Evolutionary conservation across 2,888 invertebrate genomes (phyloP), one percentile per base, ranked within the genome.

Genomic region (Amaurobius ferox): DNA sequence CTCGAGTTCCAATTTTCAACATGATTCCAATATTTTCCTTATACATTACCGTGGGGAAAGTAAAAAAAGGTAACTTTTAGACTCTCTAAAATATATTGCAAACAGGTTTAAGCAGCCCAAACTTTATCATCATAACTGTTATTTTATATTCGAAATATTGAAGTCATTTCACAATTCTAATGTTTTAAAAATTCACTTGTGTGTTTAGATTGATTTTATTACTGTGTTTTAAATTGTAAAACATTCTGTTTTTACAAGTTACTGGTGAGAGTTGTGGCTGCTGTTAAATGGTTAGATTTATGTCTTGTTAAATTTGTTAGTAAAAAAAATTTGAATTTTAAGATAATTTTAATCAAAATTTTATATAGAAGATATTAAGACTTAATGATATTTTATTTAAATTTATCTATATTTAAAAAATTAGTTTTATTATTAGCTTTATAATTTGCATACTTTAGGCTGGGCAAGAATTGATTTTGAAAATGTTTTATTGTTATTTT

Each of bases 111-210:
- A n/a, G 29, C 23, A 67, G 30, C 26, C 39, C 32, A 80, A 80
- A 74, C 80, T 80, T 68, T 80, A 80, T 80, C 80, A 74, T 68
- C 74, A 74, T 39, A 67, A n/a, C 26, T 74, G 80, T 80, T 74
- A 80, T 80, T 80, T 67, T 61, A 66, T 66, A 19, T 35, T 35
- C 19, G n/a, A 32, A 19, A 30, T 32, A 30, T n/a, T n/a, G 16
- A 68, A 40, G 68, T 68, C 68, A 68, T 68, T 68, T 68, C 40
- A 40, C 68, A 68, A 68, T 68, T 7, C 16, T 19, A 19, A n/a
- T 66, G 28, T 66, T 32, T 13, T 16, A 30, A 66, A 30, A 68
- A 13, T 40, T 68, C 23, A 16, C 40, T 68, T 66, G 28, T 61
- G 30, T 19, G 40, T 29, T 30, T 19, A 30, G 30, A 29, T 64